Conservation (phyloP, 1,140 invertebrate species). For the Phymorhynchus buccinoides region DNA sequence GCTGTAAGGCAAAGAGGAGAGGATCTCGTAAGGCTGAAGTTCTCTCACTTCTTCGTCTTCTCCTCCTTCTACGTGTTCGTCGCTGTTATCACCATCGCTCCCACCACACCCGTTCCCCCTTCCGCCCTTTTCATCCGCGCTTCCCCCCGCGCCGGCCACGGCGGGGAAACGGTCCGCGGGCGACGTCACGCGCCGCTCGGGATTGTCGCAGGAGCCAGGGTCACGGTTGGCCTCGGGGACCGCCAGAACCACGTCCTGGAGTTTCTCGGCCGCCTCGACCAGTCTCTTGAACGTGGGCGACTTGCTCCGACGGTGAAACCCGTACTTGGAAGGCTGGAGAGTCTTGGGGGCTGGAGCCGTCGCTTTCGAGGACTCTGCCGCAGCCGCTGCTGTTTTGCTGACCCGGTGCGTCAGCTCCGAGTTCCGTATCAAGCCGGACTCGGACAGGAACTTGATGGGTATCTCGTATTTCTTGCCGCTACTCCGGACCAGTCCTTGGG, state of each 20-base stretch:
- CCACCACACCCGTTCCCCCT: background rate
- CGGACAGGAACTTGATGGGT: constrained; percentile 16
- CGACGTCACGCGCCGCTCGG: background rate
- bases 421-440: background rate
- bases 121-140: background rate
- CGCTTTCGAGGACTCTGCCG: background rate
- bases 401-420: constrained; percentile 19
- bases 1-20: background rate
- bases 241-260: background rate
- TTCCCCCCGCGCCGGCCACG: background rate
- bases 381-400: background rate
- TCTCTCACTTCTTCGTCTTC: background rate
- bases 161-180: background rate
- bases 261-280: constrained; percentile 39
- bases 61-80: no score
- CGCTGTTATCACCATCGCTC: no score
- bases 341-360: constrained; percentile 11
- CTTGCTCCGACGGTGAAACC: constrained; percentile 43
- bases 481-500: background rate
- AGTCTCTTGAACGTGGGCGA: constrained; percentile 47
- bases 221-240: background rate
- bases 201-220: background rate
- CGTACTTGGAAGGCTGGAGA: constrained; percentile 45
- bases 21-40: background rate
- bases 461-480: background rate